phyloP scores from a whole-genome alignment of 2,888 invertebrate species.

The Diogma glabrata region DNA sequence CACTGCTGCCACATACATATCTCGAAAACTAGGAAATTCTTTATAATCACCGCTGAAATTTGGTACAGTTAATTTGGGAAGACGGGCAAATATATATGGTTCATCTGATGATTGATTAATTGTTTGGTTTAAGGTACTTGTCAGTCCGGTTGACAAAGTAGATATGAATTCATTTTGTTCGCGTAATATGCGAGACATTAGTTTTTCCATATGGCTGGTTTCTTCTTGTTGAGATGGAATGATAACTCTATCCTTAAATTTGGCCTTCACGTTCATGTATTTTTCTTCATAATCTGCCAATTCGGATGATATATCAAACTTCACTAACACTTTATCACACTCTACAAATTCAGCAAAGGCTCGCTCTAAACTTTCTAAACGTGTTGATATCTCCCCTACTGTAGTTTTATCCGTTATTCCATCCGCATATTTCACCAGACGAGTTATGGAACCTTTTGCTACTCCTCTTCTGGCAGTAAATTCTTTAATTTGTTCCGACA shows the following conservation, averaged over 20 bases:
- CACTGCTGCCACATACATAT: too few species aligned
- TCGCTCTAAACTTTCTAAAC: not conserved
- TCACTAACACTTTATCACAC: not conserved
- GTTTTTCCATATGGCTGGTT: not conserved
- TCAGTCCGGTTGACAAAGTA: too few species aligned
- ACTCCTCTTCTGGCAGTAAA: too few species aligned
- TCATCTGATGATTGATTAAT: too few species aligned
- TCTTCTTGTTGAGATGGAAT: constrained; percentile 1
- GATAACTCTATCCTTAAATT: not conserved
- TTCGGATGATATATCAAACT: not conserved
- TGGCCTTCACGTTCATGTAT: not conserved
- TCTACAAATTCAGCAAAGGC: not conserved
- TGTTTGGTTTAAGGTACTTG: too few species aligned
- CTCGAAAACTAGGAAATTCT: too few species aligned
- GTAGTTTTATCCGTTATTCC: constrained; percentile 1
- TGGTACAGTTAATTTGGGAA: too few species aligned
- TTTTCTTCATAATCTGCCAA: not conserved
- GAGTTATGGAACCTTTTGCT: too few species aligned
- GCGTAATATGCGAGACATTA: not conserved
- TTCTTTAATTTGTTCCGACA: too few species aligned
- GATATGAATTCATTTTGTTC: not conserved
- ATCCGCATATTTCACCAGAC: constrained; percentile 1
- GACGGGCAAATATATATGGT: too few species aligned
- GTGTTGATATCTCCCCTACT: not conserved
- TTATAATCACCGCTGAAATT: too few species aligned